Conservation (phyloP, 92 coral and sea anemone species). For the Epizoanthus rinbou region DNA sequence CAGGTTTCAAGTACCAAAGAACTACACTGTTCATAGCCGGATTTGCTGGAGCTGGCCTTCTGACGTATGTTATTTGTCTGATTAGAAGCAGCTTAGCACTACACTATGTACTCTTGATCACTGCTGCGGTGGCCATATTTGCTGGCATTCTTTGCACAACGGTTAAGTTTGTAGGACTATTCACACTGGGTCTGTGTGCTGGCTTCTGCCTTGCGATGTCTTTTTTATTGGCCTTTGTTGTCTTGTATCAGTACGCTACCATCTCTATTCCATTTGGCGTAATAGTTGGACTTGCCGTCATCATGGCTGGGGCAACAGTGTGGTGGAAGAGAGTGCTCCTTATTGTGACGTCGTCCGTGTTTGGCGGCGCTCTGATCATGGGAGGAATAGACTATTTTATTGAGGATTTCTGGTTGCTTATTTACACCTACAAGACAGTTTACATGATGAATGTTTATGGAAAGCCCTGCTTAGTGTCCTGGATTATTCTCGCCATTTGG, state of each 20-base stretch:
- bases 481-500: slow-evolving; percentile 84
- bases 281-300: slow-evolving; percentile 63
- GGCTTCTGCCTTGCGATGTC: slow-evolving; percentile 82
- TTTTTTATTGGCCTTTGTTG: slow-evolving; percentile 70
- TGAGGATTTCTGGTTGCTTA: slow-evolving; percentile 80
- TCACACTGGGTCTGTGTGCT: slow-evolving; percentile 78
- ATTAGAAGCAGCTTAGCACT: slow-evolving; percentile 69
- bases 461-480: slow-evolving; percentile 79
- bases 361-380: slow-evolving; percentile 80
- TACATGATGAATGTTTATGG: slow-evolving; percentile 53
- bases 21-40: slow-evolving; percentile 77
- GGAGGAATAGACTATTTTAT: slow-evolving; percentile 86
- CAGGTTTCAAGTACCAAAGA: slow-evolving; percentile 86
- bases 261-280: slow-evolving; percentile 82
- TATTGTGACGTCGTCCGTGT: slow-evolving; percentile 70
- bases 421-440: slow-evolving; percentile 68
- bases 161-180: slow-evolving; percentile 88
- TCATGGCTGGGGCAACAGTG: slow-evolving; percentile 81
- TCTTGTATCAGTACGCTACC: slow-evolving; percentile 64
- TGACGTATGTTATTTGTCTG: slow-evolving; percentile 78
- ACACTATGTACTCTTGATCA: slow-evolving; percentile 79
- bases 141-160: slow-evolving; percentile 94
- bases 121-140: slow-evolving; percentile 87
- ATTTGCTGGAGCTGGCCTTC: slow-evolving; percentile 76
- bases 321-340: slow-evolving; percentile 95